Conservation (phyloP, 2,888 invertebrate species). For the Rhamphomyia laevipes region DNA sequence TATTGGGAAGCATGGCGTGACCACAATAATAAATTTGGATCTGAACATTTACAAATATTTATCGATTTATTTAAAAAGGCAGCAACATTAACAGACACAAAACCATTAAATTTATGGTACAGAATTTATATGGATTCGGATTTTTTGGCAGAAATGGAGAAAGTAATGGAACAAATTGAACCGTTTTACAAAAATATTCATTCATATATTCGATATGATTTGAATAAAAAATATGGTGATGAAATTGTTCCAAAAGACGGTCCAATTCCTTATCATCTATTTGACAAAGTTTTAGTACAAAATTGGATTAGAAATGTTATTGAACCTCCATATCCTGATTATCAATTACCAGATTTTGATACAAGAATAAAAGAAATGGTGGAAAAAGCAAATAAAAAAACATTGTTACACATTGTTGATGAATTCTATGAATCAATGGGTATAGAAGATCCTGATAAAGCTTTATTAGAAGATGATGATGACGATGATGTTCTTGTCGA, state of each 20-base stretch:
- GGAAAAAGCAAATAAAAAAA: neutral
- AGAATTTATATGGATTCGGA: slow-evolving; percentile 43
- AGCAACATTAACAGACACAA: slow-evolving; percentile 48
- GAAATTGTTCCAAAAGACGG: slow-evolving; percentile 46
- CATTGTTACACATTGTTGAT: neutral
- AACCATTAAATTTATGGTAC: slow-evolving; percentile 10
- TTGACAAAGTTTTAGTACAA: slow-evolving; percentile 39
- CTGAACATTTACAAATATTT: slow-evolving; percentile 44
- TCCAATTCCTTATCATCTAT: slow-evolving; percentile 59
- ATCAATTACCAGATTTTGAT: slow-evolving; percentile 52
- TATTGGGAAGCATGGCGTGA: slow-evolving; percentile 68
- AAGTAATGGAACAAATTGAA: slow-evolving; percentile 55
- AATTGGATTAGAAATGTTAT: slow-evolving; percentile 25
- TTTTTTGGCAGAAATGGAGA: slow-evolving; percentile 51
- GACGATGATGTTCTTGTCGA: neutral
- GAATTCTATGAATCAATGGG: slow-evolving; percentile 5
- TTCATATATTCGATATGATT: slow-evolving; percentile 57
- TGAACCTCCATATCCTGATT: slow-evolving; percentile 54
- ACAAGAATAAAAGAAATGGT: slow-evolving; percentile 23
- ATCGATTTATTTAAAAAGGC: slow-evolving; percentile 52
- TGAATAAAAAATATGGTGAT: slow-evolving; percentile 55
- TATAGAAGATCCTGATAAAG: slow-evolving; percentile 33
- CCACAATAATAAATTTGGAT: slow-evolving; percentile 38
- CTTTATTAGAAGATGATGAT: neutral
- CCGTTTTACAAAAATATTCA: slow-evolving; percentile 70